These are phyloP conservation scores for Brachypalpus laphriformis DNA, from an alignment of 2,888 invertebrate genomes.

Conservation along the genomic window DNA sequence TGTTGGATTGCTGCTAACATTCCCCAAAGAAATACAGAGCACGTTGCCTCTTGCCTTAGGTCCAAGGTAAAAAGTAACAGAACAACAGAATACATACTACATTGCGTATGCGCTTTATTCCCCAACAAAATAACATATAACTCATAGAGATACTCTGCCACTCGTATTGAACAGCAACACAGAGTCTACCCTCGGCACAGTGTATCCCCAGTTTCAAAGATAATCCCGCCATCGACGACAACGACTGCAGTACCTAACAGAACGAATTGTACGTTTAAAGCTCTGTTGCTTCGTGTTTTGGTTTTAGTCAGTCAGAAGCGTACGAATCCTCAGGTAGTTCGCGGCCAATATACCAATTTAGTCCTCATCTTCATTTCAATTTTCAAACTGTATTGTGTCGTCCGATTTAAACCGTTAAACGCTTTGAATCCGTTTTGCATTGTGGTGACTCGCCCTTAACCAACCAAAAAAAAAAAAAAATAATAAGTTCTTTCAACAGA, in stretches of 20 bases:
- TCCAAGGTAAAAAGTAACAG: slow-evolving; percentile 62
- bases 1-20: slow-evolving; percentile 62
- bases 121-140: slow-evolving; percentile 17
- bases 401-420: slow-evolving; percentile 22
- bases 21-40: slow-evolving; percentile 20
- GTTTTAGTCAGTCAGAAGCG: slow-evolving; percentile 80
- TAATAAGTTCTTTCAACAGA: not conserved
- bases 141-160: slow-evolving; percentile 20
- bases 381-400: slow-evolving; percentile 36
- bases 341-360: slow-evolving; percentile 69
- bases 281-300: slow-evolving; percentile 64
- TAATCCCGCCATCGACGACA: slow-evolving; percentile 51
- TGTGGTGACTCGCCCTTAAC: not conserved
- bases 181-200: slow-evolving; percentile 23
- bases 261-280: slow-evolving; percentile 51
- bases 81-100: slow-evolving; percentile 42
- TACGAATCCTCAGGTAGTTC: slow-evolving; percentile 81
- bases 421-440: slow-evolving; percentile 23
- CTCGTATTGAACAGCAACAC: not conserved
- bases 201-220: slow-evolving; percentile 50
- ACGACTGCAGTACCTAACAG: slow-evolving; percentile 23
- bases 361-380: slow-evolving; percentile 45
- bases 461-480: not conserved
- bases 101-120: slow-evolving; percentile 69
- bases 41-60: slow-evolving; percentile 36